phyloP scores from a whole-genome alignment of 1,140 invertebrate species.

The Argopecten irradians region DNA sequence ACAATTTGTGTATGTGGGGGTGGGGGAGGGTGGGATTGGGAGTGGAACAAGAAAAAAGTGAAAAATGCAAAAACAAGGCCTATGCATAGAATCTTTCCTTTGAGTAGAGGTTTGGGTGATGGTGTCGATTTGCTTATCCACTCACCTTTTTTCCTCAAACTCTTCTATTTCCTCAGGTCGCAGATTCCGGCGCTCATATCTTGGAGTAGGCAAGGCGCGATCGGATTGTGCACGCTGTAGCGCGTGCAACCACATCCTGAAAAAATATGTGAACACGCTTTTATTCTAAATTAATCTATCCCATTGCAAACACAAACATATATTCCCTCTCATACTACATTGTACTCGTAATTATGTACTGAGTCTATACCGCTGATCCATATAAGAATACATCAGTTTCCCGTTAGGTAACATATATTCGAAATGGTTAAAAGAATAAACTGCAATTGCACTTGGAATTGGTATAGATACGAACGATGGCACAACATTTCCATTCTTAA shows the following conservation, averaged over 20 bases:
- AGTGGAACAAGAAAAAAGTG: neutral
- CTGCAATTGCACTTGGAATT: no score
- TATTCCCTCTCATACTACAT: no score
- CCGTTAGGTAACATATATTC: no score
- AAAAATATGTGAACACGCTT: neutral
- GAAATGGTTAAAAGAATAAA: no score
- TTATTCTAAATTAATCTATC: neutral
- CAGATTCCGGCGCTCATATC: conserved; percentile 53
- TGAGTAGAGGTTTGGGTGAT: no score
- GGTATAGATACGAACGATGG: no score
- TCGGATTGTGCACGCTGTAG: conserved; percentile 54
- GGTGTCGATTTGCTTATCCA: neutral
- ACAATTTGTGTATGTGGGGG: neutral
- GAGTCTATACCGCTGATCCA: no score
- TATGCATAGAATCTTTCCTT: neutral
- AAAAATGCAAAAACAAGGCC: neutral
- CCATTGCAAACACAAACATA: neutral
- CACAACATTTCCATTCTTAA: no score
- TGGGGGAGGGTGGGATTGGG: no score
- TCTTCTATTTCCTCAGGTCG: conserved; percentile 56
- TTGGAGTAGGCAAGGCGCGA: conserved; percentile 52
- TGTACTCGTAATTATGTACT: no score
- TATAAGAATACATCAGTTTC: neutral
- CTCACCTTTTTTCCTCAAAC: conserved; percentile 49
- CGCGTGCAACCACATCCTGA: conserved; percentile 57